These are phyloP conservation scores for Tragopan temminckii DNA, from an alignment of 2,797 vertebrate genomes.

Conservation along the genomic window DNA sequence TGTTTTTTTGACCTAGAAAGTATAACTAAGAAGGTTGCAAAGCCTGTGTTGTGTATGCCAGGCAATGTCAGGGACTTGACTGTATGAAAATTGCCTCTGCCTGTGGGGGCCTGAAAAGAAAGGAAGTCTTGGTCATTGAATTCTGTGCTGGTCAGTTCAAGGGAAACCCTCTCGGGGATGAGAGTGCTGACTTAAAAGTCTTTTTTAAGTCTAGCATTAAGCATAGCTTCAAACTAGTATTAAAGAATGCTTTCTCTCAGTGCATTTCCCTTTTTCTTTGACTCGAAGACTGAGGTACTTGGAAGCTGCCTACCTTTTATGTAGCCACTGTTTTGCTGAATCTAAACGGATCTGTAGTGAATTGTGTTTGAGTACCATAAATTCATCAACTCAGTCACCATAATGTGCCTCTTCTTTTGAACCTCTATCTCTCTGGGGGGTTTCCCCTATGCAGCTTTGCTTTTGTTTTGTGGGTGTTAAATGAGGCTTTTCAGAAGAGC, in stretches of 20 bases:
- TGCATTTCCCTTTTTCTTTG: conserved; percentile 37
- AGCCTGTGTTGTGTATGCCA: conserved; percentile 28
- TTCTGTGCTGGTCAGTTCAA: conserved; percentile 65
- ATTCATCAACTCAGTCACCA: neutral
- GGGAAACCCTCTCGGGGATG: neutral
- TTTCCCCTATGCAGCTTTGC: neutral
- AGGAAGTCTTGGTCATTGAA: conserved; percentile 38
- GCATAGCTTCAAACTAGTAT: conserved; percentile 54
- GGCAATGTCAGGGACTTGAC: neutral
- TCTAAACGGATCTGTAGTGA: neutral
- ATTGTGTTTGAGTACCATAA: neutral
- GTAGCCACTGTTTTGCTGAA: conserved; percentile 24
- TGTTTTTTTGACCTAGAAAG: neutral
- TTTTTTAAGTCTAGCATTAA: conserved; percentile 61
- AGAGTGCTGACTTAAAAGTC: conserved; percentile 53
- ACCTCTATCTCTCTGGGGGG: neutral
- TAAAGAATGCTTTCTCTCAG: conserved; percentile 25
- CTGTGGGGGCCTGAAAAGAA: conserved; percentile 58
- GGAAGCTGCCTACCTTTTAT: conserved; percentile 32
- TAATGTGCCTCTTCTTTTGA: neutral
- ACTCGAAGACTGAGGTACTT: neutral
- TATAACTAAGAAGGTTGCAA: neutral
- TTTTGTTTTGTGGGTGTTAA: neutral
- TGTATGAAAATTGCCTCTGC: conserved; percentile 53
- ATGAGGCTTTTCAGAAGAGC: conserved; percentile 10